These are phyloP conservation scores for Cisticola juncidis DNA, from an alignment of 2,113 vertebrate genomes.

Conservation along the genomic window DNA sequence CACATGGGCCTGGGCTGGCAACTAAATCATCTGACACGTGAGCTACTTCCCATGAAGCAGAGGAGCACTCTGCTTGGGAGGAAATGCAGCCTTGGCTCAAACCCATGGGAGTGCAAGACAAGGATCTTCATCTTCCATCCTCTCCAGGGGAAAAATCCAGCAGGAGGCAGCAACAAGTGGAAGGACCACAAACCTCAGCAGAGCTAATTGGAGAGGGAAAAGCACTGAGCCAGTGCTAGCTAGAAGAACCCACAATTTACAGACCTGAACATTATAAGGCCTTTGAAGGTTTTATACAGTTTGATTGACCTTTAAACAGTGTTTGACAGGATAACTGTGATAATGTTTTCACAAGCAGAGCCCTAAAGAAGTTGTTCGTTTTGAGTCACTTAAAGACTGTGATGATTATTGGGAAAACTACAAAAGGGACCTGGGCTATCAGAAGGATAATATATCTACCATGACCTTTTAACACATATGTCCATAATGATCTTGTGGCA, in stretches of 20 bases:
- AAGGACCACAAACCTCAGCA: neutral
- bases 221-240: neutral
- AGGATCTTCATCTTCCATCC: neutral
- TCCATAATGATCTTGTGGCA: neutral
- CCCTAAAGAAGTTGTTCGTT: neutral
- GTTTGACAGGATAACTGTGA: neutral
- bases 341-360: neutral
- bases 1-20: neutral
- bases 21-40: neutral
- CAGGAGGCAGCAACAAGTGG: rapidly evolving
- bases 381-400: neutral
- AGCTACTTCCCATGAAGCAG: neutral
- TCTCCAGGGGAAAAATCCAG: neutral
- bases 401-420: neutral
- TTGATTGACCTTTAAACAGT: neutral
- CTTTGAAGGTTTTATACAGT: neutral
- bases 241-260: neutral
- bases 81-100: neutral
- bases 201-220: neutral
- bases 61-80: neutral
- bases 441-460: neutral
- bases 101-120: neutral
- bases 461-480: neutral
- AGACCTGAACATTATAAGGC: neutral
- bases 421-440: neutral